These are phyloP conservation scores for Microplitis demolitor DNA, from an alignment of 1,140 invertebrate genomes.

Conservation along the genomic window DNA sequence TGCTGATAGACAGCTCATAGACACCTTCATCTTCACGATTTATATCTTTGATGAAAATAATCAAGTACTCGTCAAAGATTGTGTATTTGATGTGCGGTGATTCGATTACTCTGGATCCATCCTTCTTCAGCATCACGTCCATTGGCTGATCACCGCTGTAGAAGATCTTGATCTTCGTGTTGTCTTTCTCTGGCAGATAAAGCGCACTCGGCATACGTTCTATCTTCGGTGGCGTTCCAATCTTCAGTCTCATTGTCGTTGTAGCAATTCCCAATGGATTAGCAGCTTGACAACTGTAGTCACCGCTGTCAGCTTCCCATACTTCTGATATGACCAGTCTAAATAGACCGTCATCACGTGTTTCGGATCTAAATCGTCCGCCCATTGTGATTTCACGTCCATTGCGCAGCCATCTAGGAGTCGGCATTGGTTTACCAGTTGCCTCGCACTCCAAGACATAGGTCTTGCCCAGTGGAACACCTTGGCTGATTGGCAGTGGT, in stretches of 20 bases:
- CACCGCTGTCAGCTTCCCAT: slow-evolving; percentile 90
- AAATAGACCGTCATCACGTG: slow-evolving; percentile 81
- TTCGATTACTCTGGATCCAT: slow-evolving; percentile 79
- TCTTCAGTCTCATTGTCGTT: slow-evolving; percentile 84
- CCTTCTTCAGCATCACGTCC: slow-evolving; percentile 80
- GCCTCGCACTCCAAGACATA: slow-evolving; percentile 87
- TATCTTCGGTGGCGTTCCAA: slow-evolving; percentile 91
- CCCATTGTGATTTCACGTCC: slow-evolving; percentile 81
- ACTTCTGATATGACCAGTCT: slow-evolving; percentile 89
- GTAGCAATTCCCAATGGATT: slow-evolving; percentile 90
- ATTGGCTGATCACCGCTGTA: slow-evolving; percentile 93
- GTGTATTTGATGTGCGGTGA: slow-evolving; percentile 87
- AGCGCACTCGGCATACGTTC: slow-evolving; percentile 89
- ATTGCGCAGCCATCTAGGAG: slow-evolving; percentile 90
- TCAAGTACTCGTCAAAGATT: slow-evolving; percentile 94
- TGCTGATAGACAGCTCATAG: slow-evolving; percentile 87
- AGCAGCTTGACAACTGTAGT: slow-evolving; percentile 94
- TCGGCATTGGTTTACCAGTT: slow-evolving; percentile 87
- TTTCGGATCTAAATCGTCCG: slow-evolving; percentile 75
- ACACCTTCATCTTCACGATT: slow-evolving; percentile 82
- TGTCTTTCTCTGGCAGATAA: slow-evolving; percentile 90
- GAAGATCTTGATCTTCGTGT: slow-evolving; percentile 93
- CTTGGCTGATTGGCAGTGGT: slow-evolving; percentile 75
- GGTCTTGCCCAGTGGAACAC: slow-evolving; percentile 86
- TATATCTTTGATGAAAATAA: slow-evolving; percentile 90